Conservation (phyloP, 2,888 invertebrate species). For the Adelognathus sp. region DNA sequence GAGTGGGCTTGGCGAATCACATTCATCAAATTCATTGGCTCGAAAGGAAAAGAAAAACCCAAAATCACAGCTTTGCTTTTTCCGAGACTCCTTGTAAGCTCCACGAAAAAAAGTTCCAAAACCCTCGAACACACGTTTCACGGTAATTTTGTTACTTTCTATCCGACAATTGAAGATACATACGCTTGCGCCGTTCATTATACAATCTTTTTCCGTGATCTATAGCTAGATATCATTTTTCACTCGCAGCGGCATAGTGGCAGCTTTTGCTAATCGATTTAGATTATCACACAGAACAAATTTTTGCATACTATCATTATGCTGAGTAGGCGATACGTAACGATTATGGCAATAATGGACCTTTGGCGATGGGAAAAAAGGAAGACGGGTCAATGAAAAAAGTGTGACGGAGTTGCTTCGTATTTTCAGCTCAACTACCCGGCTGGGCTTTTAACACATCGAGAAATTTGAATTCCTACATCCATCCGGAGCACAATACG, state of each 20-base stretch:
- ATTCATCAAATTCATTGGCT: no score
- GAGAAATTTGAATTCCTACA: constrained; percentile 87
- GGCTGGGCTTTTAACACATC: constrained; percentile 91
- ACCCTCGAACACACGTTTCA: not conserved
- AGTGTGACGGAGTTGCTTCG: not conserved
- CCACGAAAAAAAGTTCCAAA: not conserved
- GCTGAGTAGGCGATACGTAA: not conserved
- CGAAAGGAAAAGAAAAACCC: not conserved
- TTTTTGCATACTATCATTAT: no score
- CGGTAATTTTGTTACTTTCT: not conserved
- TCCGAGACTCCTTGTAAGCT: not conserved
- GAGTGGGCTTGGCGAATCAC: no score
- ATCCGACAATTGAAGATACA: not conserved
- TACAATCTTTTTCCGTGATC: not conserved
- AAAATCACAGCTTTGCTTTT: not conserved
- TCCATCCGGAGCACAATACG: constrained; percentile 87
- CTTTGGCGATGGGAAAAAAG: no score
- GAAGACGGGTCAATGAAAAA: not conserved
- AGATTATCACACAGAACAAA: not conserved
- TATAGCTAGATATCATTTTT: constrained; percentile 1
- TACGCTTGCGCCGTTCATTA: constrained; percentile 8
- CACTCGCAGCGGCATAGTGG: not conserved
- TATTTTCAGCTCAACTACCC: constrained; percentile 79
- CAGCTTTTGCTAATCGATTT: not conserved
- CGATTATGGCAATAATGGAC: no score